Base-by-base conservation (phyloP, 2,113 vertebrate species). In the Nipponia nippon region DNA sequence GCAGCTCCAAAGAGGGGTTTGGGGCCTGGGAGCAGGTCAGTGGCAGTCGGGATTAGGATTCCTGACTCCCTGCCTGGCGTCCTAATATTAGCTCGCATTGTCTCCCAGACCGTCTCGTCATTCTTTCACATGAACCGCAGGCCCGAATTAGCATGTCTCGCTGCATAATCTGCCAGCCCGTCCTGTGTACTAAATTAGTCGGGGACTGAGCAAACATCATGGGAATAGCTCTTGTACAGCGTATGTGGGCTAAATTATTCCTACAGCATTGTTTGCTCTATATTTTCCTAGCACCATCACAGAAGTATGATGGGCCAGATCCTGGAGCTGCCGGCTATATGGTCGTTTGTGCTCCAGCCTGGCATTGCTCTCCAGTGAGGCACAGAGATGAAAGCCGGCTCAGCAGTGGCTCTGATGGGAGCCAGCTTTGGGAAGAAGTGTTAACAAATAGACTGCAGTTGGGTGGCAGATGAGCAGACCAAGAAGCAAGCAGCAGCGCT, bases 1-100 rank as follows among this genome's bases (percentile, higher is more conserved):
- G 73, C 92, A 66, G 95, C 58, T 90, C 90, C 71, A 79, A 87
- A 88, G 58, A 77, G 82, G 85, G 58, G 83, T 83, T 26, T 7
- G 5, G 93, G 81, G 93, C 75, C 89, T 94, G 93, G 93, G 91
- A 93, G 87, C 73, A 91, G 84, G 85, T 94, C 95, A 91, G 72
- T 17, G 83, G 88, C 90, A 90, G 89, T 21, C 0, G 0, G 93
- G 93, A 95, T 53, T 93, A 88, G 91, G 93, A 95, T 95, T 97
- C 94, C 93, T 86, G 91, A 95, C 91, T 96, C 91, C 82, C 89
- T 91, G 96, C 94, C 91, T 94, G 71, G 83, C 0, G 22, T 73
- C 72, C 94, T 86, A 94, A 95, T 94, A 73, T 93, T 94, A 97
- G 94, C 91, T 77, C 4, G 0, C 82, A 89, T 96, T 96, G 95